These are phyloP conservation scores for Sebastes nivosus DNA, from an alignment of 2,797 vertebrate genomes.

Conservation along the genomic window DNA sequence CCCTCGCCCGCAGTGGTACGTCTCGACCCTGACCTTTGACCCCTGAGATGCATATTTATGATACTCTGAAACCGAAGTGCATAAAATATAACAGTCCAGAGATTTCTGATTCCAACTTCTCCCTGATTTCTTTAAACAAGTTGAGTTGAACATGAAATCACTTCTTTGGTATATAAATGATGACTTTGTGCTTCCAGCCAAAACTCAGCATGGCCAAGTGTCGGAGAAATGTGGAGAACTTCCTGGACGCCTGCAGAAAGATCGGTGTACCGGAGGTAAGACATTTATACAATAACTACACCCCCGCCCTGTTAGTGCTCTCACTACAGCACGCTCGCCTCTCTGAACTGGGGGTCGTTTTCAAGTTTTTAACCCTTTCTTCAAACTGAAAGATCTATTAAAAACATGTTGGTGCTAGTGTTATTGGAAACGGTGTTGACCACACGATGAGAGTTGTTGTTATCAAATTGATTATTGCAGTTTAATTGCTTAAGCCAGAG, in stretches of 20 bases:
- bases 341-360: conserved; percentile 43
- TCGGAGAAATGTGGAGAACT: conserved; percentile 96
- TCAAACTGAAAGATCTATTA: neutral
- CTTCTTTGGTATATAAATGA: neutral
- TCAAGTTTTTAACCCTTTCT: neutral
- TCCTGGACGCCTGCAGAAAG: conserved; percentile 94
- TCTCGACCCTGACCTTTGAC: conserved; percentile 3
- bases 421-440: neutral
- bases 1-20: conserved; percentile 95
- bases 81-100: neutral
- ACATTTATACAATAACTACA: neutral
- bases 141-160: neutral
- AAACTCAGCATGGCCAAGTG: conserved; percentile 99
- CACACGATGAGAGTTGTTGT: neutral
- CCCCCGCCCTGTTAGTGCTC: neutral
- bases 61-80: neutral
- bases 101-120: neutral
- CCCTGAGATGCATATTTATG: neutral
- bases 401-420: neutral
- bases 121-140: neutral
- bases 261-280: conserved; percentile 94
- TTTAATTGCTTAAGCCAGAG: neutral
- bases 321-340: neutral
- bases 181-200: conserved; percentile 80
- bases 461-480: neutral